phyloP scores from a whole-genome alignment of 2,113 vertebrate species.

The Ptilonorhynchus violaceus region DNA sequence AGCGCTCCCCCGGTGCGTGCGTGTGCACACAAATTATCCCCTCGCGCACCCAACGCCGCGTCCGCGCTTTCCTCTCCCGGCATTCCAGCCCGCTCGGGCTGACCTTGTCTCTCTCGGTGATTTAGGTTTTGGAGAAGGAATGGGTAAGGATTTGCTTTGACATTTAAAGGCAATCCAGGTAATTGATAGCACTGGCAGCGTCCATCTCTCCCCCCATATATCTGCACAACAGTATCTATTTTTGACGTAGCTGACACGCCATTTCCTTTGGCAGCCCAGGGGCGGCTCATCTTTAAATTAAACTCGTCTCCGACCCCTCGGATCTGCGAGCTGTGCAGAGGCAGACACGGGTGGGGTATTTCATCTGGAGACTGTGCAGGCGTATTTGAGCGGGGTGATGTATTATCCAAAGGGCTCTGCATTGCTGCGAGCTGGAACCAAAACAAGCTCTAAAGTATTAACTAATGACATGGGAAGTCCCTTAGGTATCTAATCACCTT shows the following conservation, averaged over 20 bases:
- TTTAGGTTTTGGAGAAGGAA: conserved; percentile 80
- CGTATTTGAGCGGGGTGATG: conserved; percentile 64
- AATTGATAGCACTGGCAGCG: conserved; percentile 75
- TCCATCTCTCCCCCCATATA: conserved; percentile 79
- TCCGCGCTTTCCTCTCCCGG: conserved; percentile 13
- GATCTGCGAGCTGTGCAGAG: conserved; percentile 48
- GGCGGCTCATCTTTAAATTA: conserved; percentile 79
- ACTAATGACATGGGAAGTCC: conserved; percentile 74
- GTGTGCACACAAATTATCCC: background rate
- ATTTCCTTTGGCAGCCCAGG: conserved; percentile 79
- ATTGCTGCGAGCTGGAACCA: conserved; percentile 41
- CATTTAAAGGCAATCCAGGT: conserved; percentile 85
- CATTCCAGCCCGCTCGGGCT: conserved; percentile 69
- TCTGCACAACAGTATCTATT: conserved; percentile 83
- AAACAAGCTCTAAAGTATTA: conserved; percentile 67
- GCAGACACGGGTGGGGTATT: conserved; percentile 64
- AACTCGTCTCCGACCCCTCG: conserved; percentile 72
- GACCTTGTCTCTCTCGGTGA: conserved; percentile 77
- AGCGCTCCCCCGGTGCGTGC: background rate
- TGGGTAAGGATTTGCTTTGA: conserved; percentile 81
- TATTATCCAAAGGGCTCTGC: conserved; percentile 54
- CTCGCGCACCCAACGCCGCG: background rate
- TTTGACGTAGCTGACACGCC: conserved; percentile 78
- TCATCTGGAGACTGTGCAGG: conserved; percentile 72
- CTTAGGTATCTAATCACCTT: conserved; percentile 74